Conservation (phyloP, 2,888 invertebrate species). For the Acheta domesticus region DNA sequence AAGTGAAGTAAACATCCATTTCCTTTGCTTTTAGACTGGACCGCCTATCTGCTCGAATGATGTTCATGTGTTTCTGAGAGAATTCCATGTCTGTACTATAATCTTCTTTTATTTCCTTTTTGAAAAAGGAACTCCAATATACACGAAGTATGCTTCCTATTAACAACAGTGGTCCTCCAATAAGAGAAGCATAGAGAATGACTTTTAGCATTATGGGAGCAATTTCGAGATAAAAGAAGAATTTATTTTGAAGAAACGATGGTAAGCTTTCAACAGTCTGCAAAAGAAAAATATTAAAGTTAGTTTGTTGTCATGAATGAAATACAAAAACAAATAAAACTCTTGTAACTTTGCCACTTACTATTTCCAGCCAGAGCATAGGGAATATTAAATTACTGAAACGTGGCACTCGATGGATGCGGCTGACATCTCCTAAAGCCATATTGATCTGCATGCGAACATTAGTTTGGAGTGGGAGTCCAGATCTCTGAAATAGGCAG, state of each 20-base stretch:
- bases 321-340: not conserved
- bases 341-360: constrained; percentile 56
- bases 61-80: constrained; percentile 20
- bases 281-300: constrained; percentile 22
- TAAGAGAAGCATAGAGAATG: constrained; percentile 54
- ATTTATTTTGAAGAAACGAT: constrained; percentile 58
- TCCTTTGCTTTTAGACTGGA: constrained; percentile 44
- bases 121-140: not conserved
- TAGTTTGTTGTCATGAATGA: not conserved
- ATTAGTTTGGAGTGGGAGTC: constrained; percentile 73
- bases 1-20: constrained; percentile 49
- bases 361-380: constrained; percentile 85
- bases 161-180: constrained; percentile 53
- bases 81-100: not conserved
- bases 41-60: constrained; percentile 37
- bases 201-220: constrained; percentile 61
- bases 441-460: constrained; percentile 85
- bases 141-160: constrained; percentile 51
- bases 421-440: constrained; percentile 67
- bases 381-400: constrained; percentile 74
- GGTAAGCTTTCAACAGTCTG: constrained; percentile 71
- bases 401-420: constrained; percentile 61
- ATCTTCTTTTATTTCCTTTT: not conserved
- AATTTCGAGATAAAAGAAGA: constrained; percentile 69
- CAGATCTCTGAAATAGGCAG: constrained; percentile 57